These are phyloP conservation scores for Spatulosminthurus flaviceps DNA, from an alignment of 2,888 invertebrate genomes.

Conservation along the genomic window DNA sequence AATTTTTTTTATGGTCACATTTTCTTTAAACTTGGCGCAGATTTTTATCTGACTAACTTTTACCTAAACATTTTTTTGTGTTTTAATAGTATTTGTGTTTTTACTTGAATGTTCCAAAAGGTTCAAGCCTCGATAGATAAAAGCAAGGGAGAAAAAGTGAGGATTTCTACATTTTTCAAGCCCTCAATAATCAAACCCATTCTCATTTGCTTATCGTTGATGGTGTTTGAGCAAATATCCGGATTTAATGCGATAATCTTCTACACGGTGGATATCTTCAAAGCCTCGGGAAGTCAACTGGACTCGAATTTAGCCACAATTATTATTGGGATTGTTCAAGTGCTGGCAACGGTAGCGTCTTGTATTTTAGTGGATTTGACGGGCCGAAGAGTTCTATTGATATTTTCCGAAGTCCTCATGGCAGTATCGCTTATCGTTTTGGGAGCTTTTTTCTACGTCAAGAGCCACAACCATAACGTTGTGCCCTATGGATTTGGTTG, in stretches of 20 bases:
- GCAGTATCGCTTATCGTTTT: conserved; percentile 75
- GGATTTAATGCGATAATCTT: conserved; percentile 88
- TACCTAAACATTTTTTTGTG: no score
- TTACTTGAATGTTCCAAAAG: neutral
- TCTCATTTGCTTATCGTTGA: conserved; percentile 77
- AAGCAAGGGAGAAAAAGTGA: conserved; percentile 20
- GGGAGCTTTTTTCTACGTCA: conserved; percentile 75
- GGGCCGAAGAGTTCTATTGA: conserved; percentile 80
- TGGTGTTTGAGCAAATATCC: conserved; percentile 87
- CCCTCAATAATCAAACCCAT: conserved; percentile 77
- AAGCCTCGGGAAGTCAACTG: conserved; percentile 73
- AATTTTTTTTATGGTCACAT: no score
- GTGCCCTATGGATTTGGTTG: conserved; percentile 70
- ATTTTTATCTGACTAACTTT: no score
- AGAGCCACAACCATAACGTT: conserved; percentile 1
- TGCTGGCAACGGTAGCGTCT: conserved; percentile 68
- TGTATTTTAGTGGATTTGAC: conserved; percentile 79
- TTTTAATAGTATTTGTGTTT: no score
- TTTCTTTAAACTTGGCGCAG: no score
- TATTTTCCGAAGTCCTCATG: conserved; percentile 80
- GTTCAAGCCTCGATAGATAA: conserved; percentile 1
- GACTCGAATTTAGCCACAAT: conserved; percentile 72
- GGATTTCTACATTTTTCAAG: conserved; percentile 72
- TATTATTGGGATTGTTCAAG: conserved; percentile 71
- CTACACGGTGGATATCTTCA: conserved; percentile 78